Percentiles rank a stretch among this genome's conserved stretches.
Evolutionary conservation across 2,113 vertebrate genomes (phyloP).

Genomic region (Ondatra zibethicus): DNA sequence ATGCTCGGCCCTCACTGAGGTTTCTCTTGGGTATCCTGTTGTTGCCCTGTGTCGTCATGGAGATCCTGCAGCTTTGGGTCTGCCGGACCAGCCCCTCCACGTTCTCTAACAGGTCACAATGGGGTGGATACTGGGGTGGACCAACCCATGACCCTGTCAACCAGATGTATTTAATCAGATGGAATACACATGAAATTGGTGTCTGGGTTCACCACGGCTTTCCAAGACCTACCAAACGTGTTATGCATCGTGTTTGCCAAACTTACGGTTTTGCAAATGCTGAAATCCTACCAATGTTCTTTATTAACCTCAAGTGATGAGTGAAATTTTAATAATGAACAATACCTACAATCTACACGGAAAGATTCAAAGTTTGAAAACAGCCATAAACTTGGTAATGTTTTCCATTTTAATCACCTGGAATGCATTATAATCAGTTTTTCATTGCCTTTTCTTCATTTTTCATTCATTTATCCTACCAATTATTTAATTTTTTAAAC

Average conservation of each 20-base stretch:
- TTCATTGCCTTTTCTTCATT: slow-evolving; percentile 86
- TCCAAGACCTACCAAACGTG: slow-evolving; percentile 21
- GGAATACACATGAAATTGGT: slow-evolving; percentile 39
- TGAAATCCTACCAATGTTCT: slow-evolving; percentile 38
- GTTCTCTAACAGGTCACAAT: too few relatives aligned
- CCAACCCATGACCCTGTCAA: not conserved
- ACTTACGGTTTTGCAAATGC: slow-evolving; percentile 53
- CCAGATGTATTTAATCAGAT: slow-evolving; percentile 61
- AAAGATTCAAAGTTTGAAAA: slow-evolving; percentile 51
- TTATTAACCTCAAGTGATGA: slow-evolving; percentile 27
- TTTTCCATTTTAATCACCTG: slow-evolving; percentile 84
- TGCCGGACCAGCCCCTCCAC: too few relatives aligned
- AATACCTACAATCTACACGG: slow-evolving; percentile 25
- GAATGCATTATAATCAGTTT: slow-evolving; percentile 79
- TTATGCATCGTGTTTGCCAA: slow-evolving; percentile 33
- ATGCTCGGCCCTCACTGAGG: too few relatives aligned
- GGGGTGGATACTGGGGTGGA: too few relatives aligned
- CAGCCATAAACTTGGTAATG: slow-evolving; percentile 72
- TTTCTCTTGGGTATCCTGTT: too few relatives aligned
- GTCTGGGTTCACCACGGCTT: slow-evolving; percentile 32
- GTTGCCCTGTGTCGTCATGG: too few relatives aligned
- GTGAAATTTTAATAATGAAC: slow-evolving; percentile 9
- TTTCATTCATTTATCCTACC: slow-evolving; percentile 82
- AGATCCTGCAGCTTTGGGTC: too few relatives aligned
- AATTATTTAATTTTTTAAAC: slow-evolving; percentile 84